A percentile compares a stretch with the other conserved stretches of the same genome.
Conservation (phyloP, 1,140 invertebrate genomes). For the Aradophagus sp. region DNA sequence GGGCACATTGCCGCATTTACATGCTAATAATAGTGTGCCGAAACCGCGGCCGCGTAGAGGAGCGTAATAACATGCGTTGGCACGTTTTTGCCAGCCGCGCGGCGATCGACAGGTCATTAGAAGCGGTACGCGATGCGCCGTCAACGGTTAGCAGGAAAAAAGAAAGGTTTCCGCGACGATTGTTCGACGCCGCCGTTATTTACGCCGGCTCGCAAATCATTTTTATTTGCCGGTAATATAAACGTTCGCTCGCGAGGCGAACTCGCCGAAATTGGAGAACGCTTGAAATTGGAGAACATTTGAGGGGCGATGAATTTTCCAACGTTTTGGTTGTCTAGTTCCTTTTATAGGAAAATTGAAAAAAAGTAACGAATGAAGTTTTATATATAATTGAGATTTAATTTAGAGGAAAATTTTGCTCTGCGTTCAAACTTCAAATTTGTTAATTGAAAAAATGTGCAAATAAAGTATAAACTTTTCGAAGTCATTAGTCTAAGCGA, state of each 20-base stretch:
- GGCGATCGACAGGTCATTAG: constrained; percentile 53
- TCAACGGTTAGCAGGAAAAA: constrained; percentile 33
- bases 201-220: constrained; percentile 40
- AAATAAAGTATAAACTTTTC: too few relatives aligned
- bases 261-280: too few relatives aligned
- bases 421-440: too few relatives aligned
- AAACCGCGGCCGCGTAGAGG: constrained; percentile 49
- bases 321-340: too few relatives aligned
- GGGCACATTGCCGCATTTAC: constrained; percentile 49
- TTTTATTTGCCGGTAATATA: constrained; percentile 35
- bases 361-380: too few relatives aligned
- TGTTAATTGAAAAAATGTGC: too few relatives aligned
- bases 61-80: constrained; percentile 51
- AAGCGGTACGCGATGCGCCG: constrained; percentile 28
- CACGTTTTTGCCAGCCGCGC: constrained; percentile 50
- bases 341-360: too few relatives aligned
- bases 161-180: constrained; percentile 46
- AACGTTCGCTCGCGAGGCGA: constrained; percentile 36
- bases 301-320: too few relatives aligned
- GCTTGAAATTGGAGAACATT: too few relatives aligned
- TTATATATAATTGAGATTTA: too few relatives aligned
- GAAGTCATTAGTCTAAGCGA: too few relatives aligned
- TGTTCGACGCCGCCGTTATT: constrained; percentile 43
- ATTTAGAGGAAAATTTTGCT: too few relatives aligned
- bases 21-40: constrained; percentile 58